Conservation (phyloP, 2,113 vertebrate genomes). For the Climacteris rufus region DNA sequence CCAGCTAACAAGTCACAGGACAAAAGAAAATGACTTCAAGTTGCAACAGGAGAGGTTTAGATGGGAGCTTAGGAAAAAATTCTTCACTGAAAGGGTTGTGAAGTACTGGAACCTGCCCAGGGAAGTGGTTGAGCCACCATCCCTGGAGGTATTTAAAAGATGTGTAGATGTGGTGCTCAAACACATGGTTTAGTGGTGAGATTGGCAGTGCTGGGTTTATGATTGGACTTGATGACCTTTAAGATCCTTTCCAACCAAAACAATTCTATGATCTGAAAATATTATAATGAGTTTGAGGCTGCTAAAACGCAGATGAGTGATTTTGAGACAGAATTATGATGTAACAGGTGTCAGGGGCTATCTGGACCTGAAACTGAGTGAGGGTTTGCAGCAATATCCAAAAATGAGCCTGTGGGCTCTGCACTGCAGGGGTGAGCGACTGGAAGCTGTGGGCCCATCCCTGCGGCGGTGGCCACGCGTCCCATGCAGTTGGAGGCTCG, state of each 20-base stretch:
- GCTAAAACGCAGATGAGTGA: background rate
- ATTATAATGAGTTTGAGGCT: background rate
- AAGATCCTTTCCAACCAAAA: background rate
- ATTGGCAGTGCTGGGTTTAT: background rate
- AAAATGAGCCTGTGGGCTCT: background rate
- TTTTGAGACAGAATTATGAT: background rate
- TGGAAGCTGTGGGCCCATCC: background rate
- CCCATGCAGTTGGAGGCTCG: background rate
- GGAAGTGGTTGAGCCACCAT: background rate
- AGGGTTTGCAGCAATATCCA: background rate
- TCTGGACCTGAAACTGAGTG: background rate
- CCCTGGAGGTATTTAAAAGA: background rate
- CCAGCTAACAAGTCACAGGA: background rate
- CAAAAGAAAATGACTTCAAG: background rate
- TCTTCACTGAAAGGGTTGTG: background rate
- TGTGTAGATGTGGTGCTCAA: fast-evolving
- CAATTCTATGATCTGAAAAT: background rate
- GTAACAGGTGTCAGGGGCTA: background rate
- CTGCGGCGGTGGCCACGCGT: background rate
- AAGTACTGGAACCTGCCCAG: background rate
- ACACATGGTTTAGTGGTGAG: background rate
- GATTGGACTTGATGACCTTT: background rate
- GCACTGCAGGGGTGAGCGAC: background rate
- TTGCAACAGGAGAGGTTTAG: background rate
- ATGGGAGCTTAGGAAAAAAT: background rate